Percentiles rank a stretch among this genome's conserved stretches.
Evolutionary conservation across 2,888 invertebrate species (phyloP).

Genomic region (Drosophila antonietae): DNA sequence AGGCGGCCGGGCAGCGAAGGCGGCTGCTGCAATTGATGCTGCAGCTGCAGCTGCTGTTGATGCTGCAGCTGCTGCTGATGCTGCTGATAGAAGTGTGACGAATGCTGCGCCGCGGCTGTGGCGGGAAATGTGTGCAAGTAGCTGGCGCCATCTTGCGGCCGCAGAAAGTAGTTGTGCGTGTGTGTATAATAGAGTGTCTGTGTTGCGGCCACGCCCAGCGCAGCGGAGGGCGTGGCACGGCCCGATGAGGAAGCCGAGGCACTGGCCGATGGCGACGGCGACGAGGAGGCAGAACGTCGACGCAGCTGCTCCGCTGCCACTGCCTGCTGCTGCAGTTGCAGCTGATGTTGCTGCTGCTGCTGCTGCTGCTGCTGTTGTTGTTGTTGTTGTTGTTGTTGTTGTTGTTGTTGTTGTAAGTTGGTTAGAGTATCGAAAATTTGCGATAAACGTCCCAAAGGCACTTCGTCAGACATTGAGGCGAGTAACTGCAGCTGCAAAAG

Average conservation of each 20-base stretch:
- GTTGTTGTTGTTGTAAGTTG: conserved; percentile 88
- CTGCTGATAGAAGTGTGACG: conserved; percentile 56
- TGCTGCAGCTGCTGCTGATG: conserved; percentile 58
- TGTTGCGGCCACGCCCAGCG: conserved; percentile 63
- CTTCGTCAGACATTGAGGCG: conserved; percentile 87
- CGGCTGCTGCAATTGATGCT: conserved; percentile 62
- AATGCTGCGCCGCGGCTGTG: conserved; percentile 71
- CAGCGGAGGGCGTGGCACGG: conserved; percentile 73
- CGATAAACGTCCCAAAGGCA: conserved; percentile 90
- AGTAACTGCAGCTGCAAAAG: conserved; percentile 34
- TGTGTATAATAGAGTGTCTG: conserved; percentile 62
- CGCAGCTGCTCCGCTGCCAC: conserved; percentile 47
- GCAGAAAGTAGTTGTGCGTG: conserved; percentile 75
- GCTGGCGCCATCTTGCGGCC: conserved; percentile 72
- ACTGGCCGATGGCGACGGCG: conserved; percentile 71
- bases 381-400: conserved; percentile 82
- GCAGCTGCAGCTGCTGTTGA: conserved; percentile 55
- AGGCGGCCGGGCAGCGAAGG: conserved; percentile 55
- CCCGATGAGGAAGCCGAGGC: conserved; percentile 67
- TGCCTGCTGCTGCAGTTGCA: conserved; percentile 82
- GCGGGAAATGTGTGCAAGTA: conserved; percentile 83
- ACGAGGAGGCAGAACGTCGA: conserved; percentile 69
- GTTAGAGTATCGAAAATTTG: conserved; percentile 93
- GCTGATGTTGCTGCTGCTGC: conserved; percentile 60
- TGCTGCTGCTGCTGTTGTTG: conserved; percentile 55